A percentile compares a stretch with the other conserved stretches of the same genome.
phyloP scores from a whole-genome alignment of 2,797 vertebrate species.

The Xenopus petersii region DNA sequence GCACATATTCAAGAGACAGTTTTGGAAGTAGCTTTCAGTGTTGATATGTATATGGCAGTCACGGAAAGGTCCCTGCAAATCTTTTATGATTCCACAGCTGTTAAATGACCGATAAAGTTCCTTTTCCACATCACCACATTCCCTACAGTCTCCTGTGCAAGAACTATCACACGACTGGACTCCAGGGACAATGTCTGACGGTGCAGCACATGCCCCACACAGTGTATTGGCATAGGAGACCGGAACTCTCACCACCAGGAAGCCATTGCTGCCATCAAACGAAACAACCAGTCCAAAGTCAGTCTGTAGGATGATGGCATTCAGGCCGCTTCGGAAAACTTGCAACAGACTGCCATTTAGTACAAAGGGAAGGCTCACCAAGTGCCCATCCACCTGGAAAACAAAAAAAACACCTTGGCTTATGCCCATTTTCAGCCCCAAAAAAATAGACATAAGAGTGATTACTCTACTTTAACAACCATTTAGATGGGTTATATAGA shows the following conservation, averaged over 20 bases:
- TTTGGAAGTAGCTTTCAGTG: constrained; percentile 57
- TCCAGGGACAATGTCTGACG: background rate
- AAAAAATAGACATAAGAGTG: too few relatives aligned
- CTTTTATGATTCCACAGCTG: constrained; percentile 68
- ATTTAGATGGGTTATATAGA: too few relatives aligned
- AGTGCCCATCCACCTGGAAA: constrained; percentile 9
- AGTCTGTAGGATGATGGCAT: constrained; percentile 48
- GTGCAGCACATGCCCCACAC: constrained; percentile 3
- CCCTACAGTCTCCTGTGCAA: background rate
- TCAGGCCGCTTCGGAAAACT: background rate
- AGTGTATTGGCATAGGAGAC: constrained; percentile 58
- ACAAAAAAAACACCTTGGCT: background rate
- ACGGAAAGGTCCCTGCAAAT: constrained; percentile 67
- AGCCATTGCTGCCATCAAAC: constrained; percentile 72
- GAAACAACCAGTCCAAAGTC: constrained; percentile 73
- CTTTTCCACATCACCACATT: constrained; percentile 42
- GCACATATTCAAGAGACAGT: constrained; percentile 21
- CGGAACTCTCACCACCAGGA: constrained; percentile 74
- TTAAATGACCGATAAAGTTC: constrained; percentile 62
- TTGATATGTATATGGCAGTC: constrained; percentile 66
- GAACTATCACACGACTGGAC: background rate
- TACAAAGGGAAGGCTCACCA: background rate
- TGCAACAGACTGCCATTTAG: background rate
- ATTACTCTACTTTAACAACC: too few relatives aligned
- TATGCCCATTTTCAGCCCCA: too few relatives aligned